phyloP scores from a whole-genome alignment of 2,888 invertebrate genomes.

The Erebia palarica region DNA sequence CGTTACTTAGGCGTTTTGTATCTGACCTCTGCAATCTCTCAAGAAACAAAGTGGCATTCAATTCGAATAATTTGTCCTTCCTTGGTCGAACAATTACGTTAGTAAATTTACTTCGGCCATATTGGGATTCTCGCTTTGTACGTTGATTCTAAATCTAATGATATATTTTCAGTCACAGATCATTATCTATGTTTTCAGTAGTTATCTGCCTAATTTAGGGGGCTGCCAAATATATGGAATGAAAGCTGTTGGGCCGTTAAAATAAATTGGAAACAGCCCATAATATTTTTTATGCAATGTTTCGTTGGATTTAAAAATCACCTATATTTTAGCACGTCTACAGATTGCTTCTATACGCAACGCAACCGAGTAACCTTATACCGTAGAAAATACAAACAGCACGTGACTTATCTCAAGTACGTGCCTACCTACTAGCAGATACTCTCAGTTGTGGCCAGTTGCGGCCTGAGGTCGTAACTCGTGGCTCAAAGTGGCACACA shows the following conservation, averaged over 20 bases:
- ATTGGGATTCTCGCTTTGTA: neutral
- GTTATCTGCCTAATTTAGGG: no score
- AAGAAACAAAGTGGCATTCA: conserved; percentile 3
- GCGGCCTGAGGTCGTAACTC: conserved; percentile 17
- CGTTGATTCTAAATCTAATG: neutral
- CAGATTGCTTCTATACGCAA: neutral
- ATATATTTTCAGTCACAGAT: no score
- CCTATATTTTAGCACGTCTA: neutral
- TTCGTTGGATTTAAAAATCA: neutral
- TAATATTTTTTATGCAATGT: no score
- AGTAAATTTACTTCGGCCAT: neutral
- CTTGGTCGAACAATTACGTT: neutral
- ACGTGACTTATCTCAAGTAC: conserved; percentile 25
- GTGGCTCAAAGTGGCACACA: conserved; percentile 37
- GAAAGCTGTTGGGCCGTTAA: no score
- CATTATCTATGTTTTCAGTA: no score
- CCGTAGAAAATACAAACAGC: conserved; percentile 15
- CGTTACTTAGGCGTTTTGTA: neutral
- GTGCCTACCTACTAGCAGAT: conserved; percentile 9
- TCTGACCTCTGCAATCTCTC: conserved; percentile 4
- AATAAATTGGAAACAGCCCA: no score
- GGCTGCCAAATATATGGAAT: no score
- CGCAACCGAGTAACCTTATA: conserved; percentile 12
- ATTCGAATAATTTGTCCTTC: conserved; percentile 6
- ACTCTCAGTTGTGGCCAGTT: conserved; percentile 10